Conservation (phyloP, 2,113 vertebrate species). For the Irena cyanogastra region DNA sequence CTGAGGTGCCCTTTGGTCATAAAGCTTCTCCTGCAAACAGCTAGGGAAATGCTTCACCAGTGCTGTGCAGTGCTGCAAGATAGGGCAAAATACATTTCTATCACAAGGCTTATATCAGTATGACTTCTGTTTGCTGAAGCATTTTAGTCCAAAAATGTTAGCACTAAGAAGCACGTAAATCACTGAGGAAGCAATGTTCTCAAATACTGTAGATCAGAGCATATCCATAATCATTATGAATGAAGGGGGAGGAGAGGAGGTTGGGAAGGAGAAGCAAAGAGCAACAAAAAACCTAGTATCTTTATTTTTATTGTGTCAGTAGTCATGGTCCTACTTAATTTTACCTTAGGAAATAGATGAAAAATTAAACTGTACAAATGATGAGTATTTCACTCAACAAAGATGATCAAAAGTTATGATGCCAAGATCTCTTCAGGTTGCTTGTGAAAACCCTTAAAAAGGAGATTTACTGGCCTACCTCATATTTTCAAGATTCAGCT, state of each 20-base stretch:
- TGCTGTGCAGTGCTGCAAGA: not conserved
- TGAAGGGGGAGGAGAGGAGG: accelerated
- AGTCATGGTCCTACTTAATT: not conserved
- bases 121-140: not conserved
- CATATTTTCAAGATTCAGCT: not conserved
- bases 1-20: not conserved
- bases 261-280: not conserved
- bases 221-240: not conserved
- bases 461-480: not conserved
- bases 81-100: not conserved
- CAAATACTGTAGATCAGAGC: not conserved
- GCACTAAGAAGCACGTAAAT: not conserved
- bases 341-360: not conserved
- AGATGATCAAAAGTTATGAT: not conserved
- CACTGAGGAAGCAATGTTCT: not conserved
- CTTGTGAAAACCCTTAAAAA: not conserved
- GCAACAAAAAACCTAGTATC: not conserved
- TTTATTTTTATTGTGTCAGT: not conserved
- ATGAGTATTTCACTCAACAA: not conserved
- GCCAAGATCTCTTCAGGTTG: not conserved
- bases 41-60: not conserved
- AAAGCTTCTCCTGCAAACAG: not conserved
- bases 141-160: not conserved
- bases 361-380: not conserved
- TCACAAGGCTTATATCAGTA: not conserved